Evolutionary conservation across 2,888 invertebrate species (phyloP), one percentile per base, ranked within the genome.

Genomic region (Alentia gelatinosa): DNA sequence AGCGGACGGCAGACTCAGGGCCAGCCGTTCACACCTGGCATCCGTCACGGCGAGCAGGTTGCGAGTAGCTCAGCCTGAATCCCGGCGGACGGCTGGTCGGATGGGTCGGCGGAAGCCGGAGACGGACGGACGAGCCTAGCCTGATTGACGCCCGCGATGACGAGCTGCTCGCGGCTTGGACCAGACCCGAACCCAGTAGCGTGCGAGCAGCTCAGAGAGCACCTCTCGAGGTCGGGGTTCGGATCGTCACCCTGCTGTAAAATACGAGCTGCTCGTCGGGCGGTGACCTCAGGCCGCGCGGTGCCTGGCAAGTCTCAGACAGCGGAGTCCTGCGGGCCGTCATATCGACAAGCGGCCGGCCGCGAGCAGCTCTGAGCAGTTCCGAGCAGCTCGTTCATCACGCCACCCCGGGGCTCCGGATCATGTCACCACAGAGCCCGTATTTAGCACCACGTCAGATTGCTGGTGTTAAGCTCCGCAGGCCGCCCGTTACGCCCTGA

Each of bases 381-480:
- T n/a, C n/a, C 37, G 79, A 35, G 39, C 79, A 39, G 37, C 37
- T 39, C 79, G 74, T 79, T 39, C 79, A 79, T 79, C 79, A 79
- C 37, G 37, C 79, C 74, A 74, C 26, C 74, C 33, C 74, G 5
- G n/a, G 9, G 74, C 74, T 74, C 74, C 12, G 74, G 74, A n/a
- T 74, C 74, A 33, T 74, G 74, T 74, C 74, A 74, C 74, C 56
- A 15, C 74, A 15, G n/a, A 12, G 26, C 74, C 74, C 19, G 74
- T 26, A 33, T 74, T 74, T 74, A 74, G 26, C 33, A 33, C 74
- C 74, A 15, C 74, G 47, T 26, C 30, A 26, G 74, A 33, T 5
- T 19, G 74, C 30, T 19, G 74, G 19, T 12, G 15, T 33, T 74
- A 74, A 26, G 30, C 4, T 26, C 74, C 26, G 33, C 33, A 30